Percentiles rank a stretch among this genome's conserved stretches.
Evolutionary conservation across 2,797 vertebrate species (phyloP).

Genomic region (Rhinophrynus dorsalis): DNA sequence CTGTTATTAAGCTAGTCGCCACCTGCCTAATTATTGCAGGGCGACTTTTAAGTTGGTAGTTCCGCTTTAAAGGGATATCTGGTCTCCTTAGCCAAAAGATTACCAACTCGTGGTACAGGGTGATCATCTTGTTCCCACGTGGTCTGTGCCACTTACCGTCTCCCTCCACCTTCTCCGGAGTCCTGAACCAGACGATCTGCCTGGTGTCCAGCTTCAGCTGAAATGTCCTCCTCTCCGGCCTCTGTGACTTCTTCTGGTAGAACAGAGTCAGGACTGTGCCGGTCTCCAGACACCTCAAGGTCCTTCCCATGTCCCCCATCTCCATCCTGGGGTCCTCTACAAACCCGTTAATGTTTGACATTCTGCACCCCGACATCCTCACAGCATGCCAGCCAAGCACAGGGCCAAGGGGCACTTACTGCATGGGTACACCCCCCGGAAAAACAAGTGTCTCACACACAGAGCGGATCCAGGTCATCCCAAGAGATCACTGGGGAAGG

Average conservation of each 20-base stretch:
- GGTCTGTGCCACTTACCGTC: slow-evolving; percentile 77
- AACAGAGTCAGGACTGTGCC: slow-evolving; percentile 81
- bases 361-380: slow-evolving; percentile 77
- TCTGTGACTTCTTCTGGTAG: slow-evolving; percentile 85
- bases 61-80: too few species aligned
- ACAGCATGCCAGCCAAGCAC: slow-evolving; percentile 59
- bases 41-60: too few species aligned
- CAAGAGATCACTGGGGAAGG: too few species aligned
- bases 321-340: slow-evolving; percentile 59
- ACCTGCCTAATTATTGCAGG: too few species aligned
- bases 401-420: too few species aligned
- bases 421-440: too few species aligned
- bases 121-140: too few species aligned
- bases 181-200: slow-evolving; percentile 78
- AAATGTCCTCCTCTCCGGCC: slow-evolving; percentile 81
- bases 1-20: too few species aligned
- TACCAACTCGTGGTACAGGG: too few species aligned
- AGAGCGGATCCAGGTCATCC: too few species aligned
- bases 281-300: slow-evolving; percentile 75
- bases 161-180: slow-evolving; percentile 78
- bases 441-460: too few species aligned
- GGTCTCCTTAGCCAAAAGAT: too few species aligned
- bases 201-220: slow-evolving; percentile 74
- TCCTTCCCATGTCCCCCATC: slow-evolving; percentile 66
- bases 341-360: slow-evolving; percentile 75